Evolutionary conservation across 2,113 vertebrate genomes (phyloP).

Genomic region (Siniperca chuatsi): DNA sequence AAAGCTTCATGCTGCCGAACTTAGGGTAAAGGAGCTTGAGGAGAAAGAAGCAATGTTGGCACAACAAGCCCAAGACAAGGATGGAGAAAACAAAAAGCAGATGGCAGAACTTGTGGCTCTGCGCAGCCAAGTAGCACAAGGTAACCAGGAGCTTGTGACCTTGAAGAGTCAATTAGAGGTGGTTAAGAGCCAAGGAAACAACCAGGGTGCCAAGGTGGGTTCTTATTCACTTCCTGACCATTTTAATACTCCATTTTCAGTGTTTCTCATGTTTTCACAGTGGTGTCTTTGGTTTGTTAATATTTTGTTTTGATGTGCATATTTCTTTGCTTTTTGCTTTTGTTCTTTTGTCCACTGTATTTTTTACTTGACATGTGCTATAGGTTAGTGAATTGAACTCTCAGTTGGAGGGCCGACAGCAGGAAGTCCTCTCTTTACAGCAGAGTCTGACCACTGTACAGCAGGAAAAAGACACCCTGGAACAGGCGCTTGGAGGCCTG

Average conservation of each 20-base stretch:
- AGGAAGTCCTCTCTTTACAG: conserved; percentile 87
- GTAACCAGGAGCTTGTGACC: conserved; percentile 88
- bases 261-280: background rate
- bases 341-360: conserved; percentile 41
- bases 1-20: conserved; percentile 92
- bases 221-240: conserved; percentile 36
- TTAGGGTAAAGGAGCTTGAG: conserved; percentile 94
- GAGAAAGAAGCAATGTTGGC: conserved; percentile 81
- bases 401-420: conserved; percentile 87
- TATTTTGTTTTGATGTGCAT: background rate
- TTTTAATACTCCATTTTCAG: background rate
- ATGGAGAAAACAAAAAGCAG: conserved; percentile 85
- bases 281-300: background rate
- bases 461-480: conserved; percentile 87
- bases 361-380: conserved; percentile 37
- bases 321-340: conserved; percentile 63
- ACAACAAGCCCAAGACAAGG: conserved; percentile 85
- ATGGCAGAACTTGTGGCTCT: conserved; percentile 86
- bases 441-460: conserved; percentile 85
- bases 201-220: conserved; percentile 90
- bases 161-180: conserved; percentile 88
- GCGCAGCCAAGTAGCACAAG: conserved; percentile 87
- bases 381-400: conserved; percentile 89
- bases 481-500: conserved; percentile 88
- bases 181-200: conserved; percentile 84